Evolutionary conservation across 2,797 vertebrate genomes (phyloP), one percentile per base, ranked within the genome.

Genomic region (Chelon auratus): DNA sequence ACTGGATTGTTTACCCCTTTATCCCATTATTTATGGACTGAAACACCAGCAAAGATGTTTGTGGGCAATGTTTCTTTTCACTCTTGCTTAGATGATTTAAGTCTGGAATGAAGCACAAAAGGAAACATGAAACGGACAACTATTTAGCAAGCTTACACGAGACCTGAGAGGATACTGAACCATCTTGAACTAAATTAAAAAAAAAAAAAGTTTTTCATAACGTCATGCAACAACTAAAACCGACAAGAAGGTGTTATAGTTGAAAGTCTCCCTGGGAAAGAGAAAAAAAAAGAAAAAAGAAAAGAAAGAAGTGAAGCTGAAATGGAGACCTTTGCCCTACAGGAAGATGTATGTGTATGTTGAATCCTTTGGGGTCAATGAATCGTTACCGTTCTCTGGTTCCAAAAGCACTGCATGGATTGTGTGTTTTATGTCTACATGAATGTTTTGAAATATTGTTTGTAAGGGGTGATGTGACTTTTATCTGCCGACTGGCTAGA

Each of bases 351-450:
- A 51, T 30, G 57, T 47, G 15, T 74, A 48, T 48, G 58, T 43
- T 50, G 58, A 83, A 68, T 71, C 64, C 78, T 61, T 58, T 1
- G 15, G 45, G 71, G 66, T 59, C 55, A 22, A 60, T 62, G 50
- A 82, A 75, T 70, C 37, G 3, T 40, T 30, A 15, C 57, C 52
- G 55, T 77, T 80, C 67, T 39, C 60, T 45, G 78, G 68, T 74
- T 77, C 71, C 45, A 72, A 12, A 75, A 67, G 68, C 87, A 87
- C 81, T 88, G 88, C 90, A 92, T 92, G 90, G 77, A 77, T 87
- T 81, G 66, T 83, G 54, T 84, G 68, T 82, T 86, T 36, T 77
- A 24, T 68, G 45, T 86, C 63, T 84, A 81, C 67, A 71, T 43
- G 64, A 86, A 82, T 85, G 75, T 82, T 81, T 81, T 65, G 33